phyloP scores from a whole-genome alignment of 2,113 vertebrate genomes.

The Scartelaos histophorus region DNA sequence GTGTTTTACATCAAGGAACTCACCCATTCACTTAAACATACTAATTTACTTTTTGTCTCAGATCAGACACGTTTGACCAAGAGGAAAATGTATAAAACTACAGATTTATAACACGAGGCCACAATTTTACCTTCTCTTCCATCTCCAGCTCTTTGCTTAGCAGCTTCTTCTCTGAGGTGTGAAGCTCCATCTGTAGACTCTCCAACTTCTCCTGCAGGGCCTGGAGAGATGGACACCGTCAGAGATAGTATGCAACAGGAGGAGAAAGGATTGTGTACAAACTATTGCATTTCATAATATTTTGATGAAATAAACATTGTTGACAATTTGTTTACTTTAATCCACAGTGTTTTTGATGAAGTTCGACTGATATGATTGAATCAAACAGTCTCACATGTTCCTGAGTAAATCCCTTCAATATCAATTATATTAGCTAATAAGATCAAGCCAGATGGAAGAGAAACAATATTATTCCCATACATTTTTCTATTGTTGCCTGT shows the following conservation, averaged over 20 bases:
- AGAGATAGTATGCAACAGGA: slow-evolving; percentile 12
- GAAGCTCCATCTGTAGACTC: slow-evolving; percentile 73
- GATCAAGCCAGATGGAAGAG: slow-evolving; percentile 25
- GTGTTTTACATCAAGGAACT: no score
- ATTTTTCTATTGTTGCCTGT: slow-evolving; percentile 25
- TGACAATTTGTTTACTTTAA: no score
- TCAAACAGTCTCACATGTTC: slow-evolving; percentile 9
- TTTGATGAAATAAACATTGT: neutral
- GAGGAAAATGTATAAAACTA: slow-evolving; percentile 2
- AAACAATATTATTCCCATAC: neutral
- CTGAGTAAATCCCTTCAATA: slow-evolving; percentile 16
- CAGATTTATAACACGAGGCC: neutral
- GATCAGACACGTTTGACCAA: slow-evolving; percentile 10
- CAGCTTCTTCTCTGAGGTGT: slow-evolving; percentile 79
- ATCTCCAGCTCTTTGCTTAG: slow-evolving; percentile 83
- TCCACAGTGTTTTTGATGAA: neutral
- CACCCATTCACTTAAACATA: no score
- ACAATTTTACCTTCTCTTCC: slow-evolving; percentile 85
- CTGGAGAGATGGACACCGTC: slow-evolving; percentile 67
- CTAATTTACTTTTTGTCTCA: neutral
- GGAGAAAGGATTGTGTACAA: neutral
- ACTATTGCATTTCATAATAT: neutral
- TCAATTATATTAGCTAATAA: slow-evolving; percentile 28
- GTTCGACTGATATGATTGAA: neutral
- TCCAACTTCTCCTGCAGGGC: slow-evolving; percentile 84